Evolutionary conservation across 2,113 vertebrate species (phyloP), one percentile per base, ranked within the genome.

Genomic region (Rhabdomys dilectus): DNA sequence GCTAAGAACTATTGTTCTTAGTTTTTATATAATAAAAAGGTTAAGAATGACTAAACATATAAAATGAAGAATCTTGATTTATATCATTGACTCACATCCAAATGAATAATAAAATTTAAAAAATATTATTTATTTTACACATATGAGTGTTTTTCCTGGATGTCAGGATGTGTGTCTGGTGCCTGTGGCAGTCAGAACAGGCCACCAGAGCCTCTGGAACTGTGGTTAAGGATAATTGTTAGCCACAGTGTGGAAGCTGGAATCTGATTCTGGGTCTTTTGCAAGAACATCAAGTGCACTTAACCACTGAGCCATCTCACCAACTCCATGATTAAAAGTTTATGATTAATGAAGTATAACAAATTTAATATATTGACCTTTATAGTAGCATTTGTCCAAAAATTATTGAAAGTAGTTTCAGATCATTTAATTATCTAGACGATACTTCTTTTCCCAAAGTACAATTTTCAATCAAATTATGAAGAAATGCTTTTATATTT

Each of bases 31-130:
- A 91, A 84, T 56, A 42, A 77, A 76, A 39, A 56, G 5, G 26
- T 17, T 95, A 90, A 89, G 26, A 84, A 3, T 93, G 24, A 86
- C 15, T 81, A 92, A 91, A 3, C 11, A 62, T 68, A 15, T n/a
- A 85, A 22, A 45, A 81, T 66, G 13, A 62, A 17, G 1, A 11
- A 82, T 73, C 96, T 96, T 90, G 72, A 95, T 19, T 89, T 91
- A 36, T 39, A 36, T 73, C 13, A 64, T n/a, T 96, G 60, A 3
- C 73, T 97, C 31, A 81, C 68, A 13, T 92, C 51, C 29, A 85
- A 58, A 53, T 82, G 89, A 94, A 53, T 96, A 77, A 89, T 81
- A 45, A 93, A 64, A 13, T 29, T 95, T 96, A 66, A 86, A 91
- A 12, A 81, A 21, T 34, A 36, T 51, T 8, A 39, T 82, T 58